Percentiles rank a stretch among this genome's conserved stretches.
phyloP scores from a whole-genome alignment of 2,797 vertebrate genomes.

The Anguilla obscura region DNA sequence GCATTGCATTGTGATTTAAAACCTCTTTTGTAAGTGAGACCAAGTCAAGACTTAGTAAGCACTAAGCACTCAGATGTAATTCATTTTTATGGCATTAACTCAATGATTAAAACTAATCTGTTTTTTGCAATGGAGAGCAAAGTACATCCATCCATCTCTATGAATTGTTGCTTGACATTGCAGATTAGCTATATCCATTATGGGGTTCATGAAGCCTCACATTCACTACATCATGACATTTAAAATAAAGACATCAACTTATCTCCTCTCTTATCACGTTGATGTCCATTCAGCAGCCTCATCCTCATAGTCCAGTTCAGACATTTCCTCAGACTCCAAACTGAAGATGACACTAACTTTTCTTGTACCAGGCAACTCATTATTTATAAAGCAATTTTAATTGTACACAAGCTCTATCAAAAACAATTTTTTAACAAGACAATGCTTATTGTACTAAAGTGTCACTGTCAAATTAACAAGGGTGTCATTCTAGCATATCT shows the following conservation, averaged over 20 bases:
- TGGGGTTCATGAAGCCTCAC: neutral
- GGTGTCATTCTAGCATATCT: conserved; percentile 6
- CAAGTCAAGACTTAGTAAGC: neutral
- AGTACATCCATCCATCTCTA: neutral
- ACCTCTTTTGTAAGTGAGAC: neutral
- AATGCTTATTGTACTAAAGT: neutral
- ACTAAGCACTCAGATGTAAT: neutral
- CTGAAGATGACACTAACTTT: neutral
- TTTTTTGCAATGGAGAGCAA: neutral
- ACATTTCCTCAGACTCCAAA: neutral
- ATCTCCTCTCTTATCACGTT: neutral
- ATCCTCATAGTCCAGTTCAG: neutral
- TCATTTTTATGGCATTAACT: neutral
- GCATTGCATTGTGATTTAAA: no score
- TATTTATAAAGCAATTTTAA: neutral
- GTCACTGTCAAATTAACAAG: neutral
- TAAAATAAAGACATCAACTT: neutral
- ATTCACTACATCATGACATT: neutral
- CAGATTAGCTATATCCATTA: neutral
- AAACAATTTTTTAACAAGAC: neutral
- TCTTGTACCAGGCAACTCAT: neutral
- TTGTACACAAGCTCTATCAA: neutral
- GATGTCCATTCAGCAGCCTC: neutral
- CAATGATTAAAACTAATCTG: neutral
- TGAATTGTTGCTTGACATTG: neutral